Evolutionary conservation across 2,888 invertebrate species (phyloP).

Genomic region (Pyrochroa serraticornis): DNA sequence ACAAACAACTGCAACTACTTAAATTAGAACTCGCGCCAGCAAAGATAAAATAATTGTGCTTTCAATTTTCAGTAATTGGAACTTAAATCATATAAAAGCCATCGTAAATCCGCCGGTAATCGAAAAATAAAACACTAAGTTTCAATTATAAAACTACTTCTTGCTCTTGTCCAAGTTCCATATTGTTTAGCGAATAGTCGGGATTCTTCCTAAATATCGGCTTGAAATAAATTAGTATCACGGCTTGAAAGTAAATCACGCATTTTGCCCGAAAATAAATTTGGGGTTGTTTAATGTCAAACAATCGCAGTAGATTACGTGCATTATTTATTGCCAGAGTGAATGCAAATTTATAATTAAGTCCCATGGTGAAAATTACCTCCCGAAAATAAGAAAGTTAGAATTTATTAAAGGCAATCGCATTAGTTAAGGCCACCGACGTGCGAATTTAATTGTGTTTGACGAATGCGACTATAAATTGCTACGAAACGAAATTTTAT

Average conservation of each 20-base stretch:
- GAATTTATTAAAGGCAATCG: slow-evolving; percentile 5
- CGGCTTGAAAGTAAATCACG: no score
- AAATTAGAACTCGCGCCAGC: slow-evolving; percentile 23
- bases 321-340: no score
- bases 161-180: no score
- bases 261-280: no score
- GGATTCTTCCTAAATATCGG: no score
- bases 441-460: slow-evolving; percentile 15
- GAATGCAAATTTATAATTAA: no score
- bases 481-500: slow-evolving; percentile 16
- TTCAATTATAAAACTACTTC: slow-evolving; percentile 23
- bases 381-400: background rate
- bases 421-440: background rate
- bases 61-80: slow-evolving; percentile 27
- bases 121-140: slow-evolving; percentile 18
- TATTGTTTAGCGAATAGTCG: no score
- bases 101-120: slow-evolving; percentile 22
- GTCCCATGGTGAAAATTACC: no score
- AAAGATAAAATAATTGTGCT: slow-evolving; percentile 29
- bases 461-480: slow-evolving; percentile 15
- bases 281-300: no score
- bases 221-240: no score
- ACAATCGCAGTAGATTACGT: no score
- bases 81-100: slow-evolving; percentile 26
- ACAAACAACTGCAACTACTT: slow-evolving; percentile 28